A percentile compares a stretch with the other conserved stretches of the same genome.
These are phyloP conservation scores for Unio pictorum DNA, from an alignment of 2,888 invertebrate species.

Conservation along the genomic window DNA sequence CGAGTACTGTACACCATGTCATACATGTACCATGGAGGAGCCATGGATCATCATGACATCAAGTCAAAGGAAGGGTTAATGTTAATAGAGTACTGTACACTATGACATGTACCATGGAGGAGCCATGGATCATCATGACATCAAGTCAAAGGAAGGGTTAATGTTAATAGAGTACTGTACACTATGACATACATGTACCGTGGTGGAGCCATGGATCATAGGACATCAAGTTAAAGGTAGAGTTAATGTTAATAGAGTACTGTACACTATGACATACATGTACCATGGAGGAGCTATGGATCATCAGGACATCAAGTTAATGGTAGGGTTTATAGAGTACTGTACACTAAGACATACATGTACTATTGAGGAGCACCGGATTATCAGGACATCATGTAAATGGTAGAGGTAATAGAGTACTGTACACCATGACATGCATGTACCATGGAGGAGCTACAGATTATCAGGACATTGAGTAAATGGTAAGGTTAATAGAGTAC, in stretches of 20 bases:
- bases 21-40: conserved; percentile 87
- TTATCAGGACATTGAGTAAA: conserved; percentile 76
- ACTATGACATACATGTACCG: conserved; percentile 86
- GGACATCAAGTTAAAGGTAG: too few relatives aligned
- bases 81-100: conserved; percentile 7
- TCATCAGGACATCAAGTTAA: conserved; percentile 76
- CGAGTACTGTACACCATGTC: conserved; percentile 75
- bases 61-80: too few relatives aligned
- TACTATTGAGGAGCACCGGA: conserved; percentile 86
- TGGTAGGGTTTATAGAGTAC: too few relatives aligned
- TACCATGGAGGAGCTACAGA: conserved; percentile 86
- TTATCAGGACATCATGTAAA: conserved; percentile 76
- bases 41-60: conserved; percentile 73
- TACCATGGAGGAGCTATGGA: conserved; percentile 86
- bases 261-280: conserved; percentile 80
- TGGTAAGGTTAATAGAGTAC: conserved; percentile 10
- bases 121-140: conserved; percentile 82
- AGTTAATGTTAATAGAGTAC: conserved; percentile 8
- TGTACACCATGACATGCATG: conserved; percentile 80
- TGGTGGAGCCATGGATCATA: conserved; percentile 80
- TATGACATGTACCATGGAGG: conserved; percentile 87
- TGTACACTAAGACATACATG: conserved; percentile 65
- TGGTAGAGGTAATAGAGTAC: too few relatives aligned
- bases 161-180: too few relatives aligned
- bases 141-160: too few relatives aligned